Evolutionary conservation across 2,797 vertebrate genomes (phyloP).

Genomic region (Myotis planiceps): DNA sequence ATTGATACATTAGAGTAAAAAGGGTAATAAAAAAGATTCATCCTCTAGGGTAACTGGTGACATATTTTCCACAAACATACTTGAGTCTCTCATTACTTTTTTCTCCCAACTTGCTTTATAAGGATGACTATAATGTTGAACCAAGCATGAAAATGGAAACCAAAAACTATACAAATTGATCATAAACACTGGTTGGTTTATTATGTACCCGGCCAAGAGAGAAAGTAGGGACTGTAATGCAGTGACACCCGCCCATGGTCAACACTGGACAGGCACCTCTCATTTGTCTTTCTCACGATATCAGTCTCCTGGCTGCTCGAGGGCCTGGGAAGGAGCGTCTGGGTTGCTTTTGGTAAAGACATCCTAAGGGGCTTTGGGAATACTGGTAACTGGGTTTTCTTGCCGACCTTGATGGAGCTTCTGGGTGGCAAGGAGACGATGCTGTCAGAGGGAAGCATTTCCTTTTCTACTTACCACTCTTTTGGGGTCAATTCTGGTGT

Average conservation of each 20-base stretch:
- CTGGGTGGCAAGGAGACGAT: background rate
- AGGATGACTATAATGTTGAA: background rate
- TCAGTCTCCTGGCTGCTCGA: background rate
- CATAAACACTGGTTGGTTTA: background rate
- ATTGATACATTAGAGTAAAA: background rate
- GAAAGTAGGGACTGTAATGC: background rate
- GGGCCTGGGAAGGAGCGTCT: background rate
- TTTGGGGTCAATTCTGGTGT: background rate
- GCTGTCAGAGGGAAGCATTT: background rate
- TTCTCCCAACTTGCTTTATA: background rate
- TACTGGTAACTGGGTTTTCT: background rate
- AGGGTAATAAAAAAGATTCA: background rate
- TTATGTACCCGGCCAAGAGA: background rate
- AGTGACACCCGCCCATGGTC: background rate
- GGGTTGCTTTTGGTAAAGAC: background rate
- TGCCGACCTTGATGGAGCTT: background rate
- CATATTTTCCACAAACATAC: background rate
- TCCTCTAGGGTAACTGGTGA: background rate
- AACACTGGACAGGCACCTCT: background rate
- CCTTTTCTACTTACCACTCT: background rate
- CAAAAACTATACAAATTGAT: background rate
- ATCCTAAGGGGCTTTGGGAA: background rate
- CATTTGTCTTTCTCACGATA: background rate
- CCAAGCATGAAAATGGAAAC: background rate
- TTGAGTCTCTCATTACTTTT: background rate